Evolutionary conservation across 2,113 vertebrate species (phyloP), one percentile per base, ranked within the genome.

Genomic region (Salvelinus sp.): DNA sequence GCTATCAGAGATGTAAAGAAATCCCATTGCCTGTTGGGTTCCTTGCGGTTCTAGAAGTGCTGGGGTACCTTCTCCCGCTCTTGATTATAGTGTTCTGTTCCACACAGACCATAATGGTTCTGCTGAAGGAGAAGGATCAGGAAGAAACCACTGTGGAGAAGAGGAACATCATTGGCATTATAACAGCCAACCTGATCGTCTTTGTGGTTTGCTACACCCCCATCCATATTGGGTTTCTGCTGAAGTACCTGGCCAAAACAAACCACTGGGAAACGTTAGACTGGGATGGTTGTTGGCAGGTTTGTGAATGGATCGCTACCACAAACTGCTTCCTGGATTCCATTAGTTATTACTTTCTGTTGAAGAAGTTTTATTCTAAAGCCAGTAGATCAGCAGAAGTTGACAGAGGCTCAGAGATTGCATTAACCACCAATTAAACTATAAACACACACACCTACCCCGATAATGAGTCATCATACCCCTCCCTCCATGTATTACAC

Each of bases 311-410:
- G 91, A 87, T 92, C 0, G 86, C 91, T 9, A 80, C 88, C 12
- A 87, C 91, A 68, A 93, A 93, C 77, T 94, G 92, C 81, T 92
- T 85, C 33, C 88, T 91, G 30, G 92, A 93, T 82, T 86, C 86
- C 13, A 74, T 93, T 57, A 87, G 89, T 66, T 93, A 88, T 80
- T 93, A 88, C 76, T 91, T 92, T 70, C 78, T 93, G 76, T 73
- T 93, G 47, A 91, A 76, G 76, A 23, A 3, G 1, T 78, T 79
- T 85, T 89, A 77, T 73, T 72, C 22, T 68, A 6, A 69, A 70
- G 72, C 60, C 78, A 76, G 50, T 14, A 54, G 16, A 54, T 50
- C 79, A 76, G 50, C 14, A 54, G 16, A 54, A 3, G 50, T 54
- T 54, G 16, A 54, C 50, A 54, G 16, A 14, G 50, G 38, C 38